These are phyloP conservation scores for Novumbra hubbsi DNA, from an alignment of 2,797 vertebrate species.

Conservation along the genomic window DNA sequence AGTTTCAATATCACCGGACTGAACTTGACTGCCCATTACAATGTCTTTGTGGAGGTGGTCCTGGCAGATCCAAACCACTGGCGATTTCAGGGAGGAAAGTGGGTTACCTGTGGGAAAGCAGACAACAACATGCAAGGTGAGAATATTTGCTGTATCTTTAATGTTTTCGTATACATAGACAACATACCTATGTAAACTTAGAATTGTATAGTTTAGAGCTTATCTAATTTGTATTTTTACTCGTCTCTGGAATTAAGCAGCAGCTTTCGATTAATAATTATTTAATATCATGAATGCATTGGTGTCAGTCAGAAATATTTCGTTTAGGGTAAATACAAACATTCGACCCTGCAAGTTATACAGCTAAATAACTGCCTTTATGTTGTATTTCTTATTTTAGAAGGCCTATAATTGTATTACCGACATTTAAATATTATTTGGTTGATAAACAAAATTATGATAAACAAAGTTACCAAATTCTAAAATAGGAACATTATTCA, in stretches of 20 bases:
- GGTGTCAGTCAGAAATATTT: not conserved
- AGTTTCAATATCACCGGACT: constrained; percentile 98
- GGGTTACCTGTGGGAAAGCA: constrained; percentile 98
- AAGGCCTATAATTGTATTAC: not conserved
- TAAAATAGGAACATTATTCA: not conserved
- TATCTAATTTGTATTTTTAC: not conserved
- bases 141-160: constrained; percentile 11
- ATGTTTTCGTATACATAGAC: not conserved
- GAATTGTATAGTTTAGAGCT: not conserved
- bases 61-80: constrained; percentile 97
- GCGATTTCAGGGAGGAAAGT: constrained; percentile 97
- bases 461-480: not conserved
- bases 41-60: constrained; percentile 94
- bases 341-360: not conserved
- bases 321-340: not conserved
- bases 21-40: constrained; percentile 95
- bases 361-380: not conserved
- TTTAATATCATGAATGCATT: not conserved
- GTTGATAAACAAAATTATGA: not conserved
- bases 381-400: not conserved
- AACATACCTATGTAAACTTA: too few species aligned
- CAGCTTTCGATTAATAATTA: not conserved
- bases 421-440: not conserved
- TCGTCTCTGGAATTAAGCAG: not conserved
- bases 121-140: constrained; percentile 99